phyloP scores from a whole-genome alignment of 2,888 invertebrate genomes.

The Diaperis boleti region DNA sequence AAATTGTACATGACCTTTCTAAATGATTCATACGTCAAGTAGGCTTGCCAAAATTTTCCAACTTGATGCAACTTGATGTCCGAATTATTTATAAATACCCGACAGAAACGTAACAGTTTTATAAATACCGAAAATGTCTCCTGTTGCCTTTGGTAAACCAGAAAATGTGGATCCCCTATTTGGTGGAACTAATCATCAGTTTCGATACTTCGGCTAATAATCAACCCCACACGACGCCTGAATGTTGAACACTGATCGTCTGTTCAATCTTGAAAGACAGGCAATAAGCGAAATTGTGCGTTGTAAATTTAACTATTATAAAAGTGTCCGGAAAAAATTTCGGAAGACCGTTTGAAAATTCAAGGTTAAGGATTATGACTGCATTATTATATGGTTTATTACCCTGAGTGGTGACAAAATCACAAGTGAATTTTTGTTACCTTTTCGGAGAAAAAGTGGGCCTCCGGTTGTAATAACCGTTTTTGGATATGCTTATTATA shows the following conservation, averaged over 20 bases:
- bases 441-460: conserved; percentile 16
- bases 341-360: conserved; percentile 26
- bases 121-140: too few relatives aligned
- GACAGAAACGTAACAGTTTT: too few relatives aligned
- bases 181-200: conserved; percentile 7
- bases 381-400: conserved; percentile 22
- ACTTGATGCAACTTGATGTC: too few relatives aligned
- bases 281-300: conserved; percentile 27
- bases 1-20: too few relatives aligned
- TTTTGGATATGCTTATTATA: conserved; percentile 25
- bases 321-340: conserved; percentile 28
- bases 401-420: conserved; percentile 12
- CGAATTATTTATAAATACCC: too few relatives aligned
- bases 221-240: conserved; percentile 8
- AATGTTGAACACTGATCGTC: conserved; percentile 16
- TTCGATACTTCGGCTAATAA: background rate
- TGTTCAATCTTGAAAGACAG: conserved; percentile 20
- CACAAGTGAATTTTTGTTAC: conserved; percentile 11
- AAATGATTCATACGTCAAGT: too few relatives aligned
- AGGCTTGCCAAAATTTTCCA: too few relatives aligned
- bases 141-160: too few relatives aligned
- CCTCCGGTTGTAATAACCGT: conserved; percentile 15
- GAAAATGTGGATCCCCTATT: too few relatives aligned
- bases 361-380: conserved; percentile 29
- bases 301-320: conserved; percentile 17